Evolutionary conservation across 2,888 invertebrate genomes (phyloP).

Genomic region (Drosophila mettleri): DNA sequence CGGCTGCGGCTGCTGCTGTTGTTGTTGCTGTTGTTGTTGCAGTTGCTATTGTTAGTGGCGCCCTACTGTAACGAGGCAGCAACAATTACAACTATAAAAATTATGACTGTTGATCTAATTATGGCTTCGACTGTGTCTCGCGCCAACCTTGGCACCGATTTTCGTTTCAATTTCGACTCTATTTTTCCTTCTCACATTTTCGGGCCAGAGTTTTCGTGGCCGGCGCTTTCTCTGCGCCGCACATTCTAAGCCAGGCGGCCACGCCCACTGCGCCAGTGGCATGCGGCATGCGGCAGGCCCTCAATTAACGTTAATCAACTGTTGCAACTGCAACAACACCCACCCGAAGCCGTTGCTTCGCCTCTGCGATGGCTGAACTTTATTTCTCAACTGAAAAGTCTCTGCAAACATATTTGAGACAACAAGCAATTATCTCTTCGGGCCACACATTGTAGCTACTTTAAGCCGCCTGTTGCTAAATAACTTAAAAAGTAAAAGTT

Average conservation of each 20-base stretch:
- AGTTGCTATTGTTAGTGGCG: conserved; percentile 37
- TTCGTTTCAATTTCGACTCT: conserved; percentile 11
- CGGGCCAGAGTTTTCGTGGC: background rate
- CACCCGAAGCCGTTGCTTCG: conserved; percentile 1
- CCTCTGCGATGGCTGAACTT: conserved; percentile 16
- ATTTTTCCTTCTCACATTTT: conserved; percentile 15
- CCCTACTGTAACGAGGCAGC: conserved; percentile 54
- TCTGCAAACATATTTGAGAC: conserved; percentile 49
- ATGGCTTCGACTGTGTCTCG: conserved; percentile 59
- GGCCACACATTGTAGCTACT: conserved; percentile 31
- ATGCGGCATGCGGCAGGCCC: conserved; percentile 16
- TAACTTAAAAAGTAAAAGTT: conserved; percentile 56
- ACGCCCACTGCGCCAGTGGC: conserved; percentile 24
- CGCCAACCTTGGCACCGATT: conserved; percentile 75
- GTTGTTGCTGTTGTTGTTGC: conserved; percentile 22
- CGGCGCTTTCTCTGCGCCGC: conserved; percentile 30
- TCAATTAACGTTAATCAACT: conserved; percentile 42
- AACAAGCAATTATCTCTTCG: conserved; percentile 64
- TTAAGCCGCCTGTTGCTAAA: conserved; percentile 15
- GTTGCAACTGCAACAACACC: conserved; percentile 17
- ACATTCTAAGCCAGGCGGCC: conserved; percentile 34
- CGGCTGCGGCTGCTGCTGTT: conserved; percentile 22
- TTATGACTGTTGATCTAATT: conserved; percentile 80
- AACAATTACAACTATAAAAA: conserved; percentile 66
- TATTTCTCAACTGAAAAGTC: conserved; percentile 13